A percentile compares a stretch with the other conserved stretches of the same genome.
Conservation (phyloP, 2,113 vertebrate genomes). For the Thomomys bottae region DNA sequence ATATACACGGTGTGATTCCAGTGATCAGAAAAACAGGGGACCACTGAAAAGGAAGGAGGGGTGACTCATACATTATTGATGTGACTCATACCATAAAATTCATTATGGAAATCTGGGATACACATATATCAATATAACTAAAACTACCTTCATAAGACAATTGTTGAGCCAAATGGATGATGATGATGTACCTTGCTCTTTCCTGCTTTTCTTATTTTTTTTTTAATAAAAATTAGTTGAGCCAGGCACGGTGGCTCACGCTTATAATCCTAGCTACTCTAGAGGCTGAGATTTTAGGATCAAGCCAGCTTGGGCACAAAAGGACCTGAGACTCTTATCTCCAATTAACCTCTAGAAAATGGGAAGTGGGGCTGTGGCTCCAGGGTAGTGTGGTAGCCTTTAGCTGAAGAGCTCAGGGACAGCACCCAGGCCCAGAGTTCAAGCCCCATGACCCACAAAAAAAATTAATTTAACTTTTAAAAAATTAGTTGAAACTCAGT, state of each 20-base stretch:
- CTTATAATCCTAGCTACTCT: too few relatives aligned
- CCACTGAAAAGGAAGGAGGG: not conserved
- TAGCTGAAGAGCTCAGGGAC: too few relatives aligned
- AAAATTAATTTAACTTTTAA: too few relatives aligned
- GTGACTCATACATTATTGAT: not conserved
- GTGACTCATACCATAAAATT: not conserved
- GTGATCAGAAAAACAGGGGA: not conserved
- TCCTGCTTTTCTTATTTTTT: not conserved
- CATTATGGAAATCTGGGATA: not conserved
- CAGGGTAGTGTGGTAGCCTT: too few relatives aligned
- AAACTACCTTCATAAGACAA: not conserved
- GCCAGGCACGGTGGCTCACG: too few relatives aligned
- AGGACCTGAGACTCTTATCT: too few relatives aligned
- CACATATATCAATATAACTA: not conserved
- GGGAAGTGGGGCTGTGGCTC: too few relatives aligned
- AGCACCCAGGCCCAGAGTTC: too few relatives aligned
- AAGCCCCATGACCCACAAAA: too few relatives aligned
- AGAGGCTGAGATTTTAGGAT: too few relatives aligned
- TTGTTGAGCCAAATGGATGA: not conserved
- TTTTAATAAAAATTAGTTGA: not conserved
- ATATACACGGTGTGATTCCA: not conserved
- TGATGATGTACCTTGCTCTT: not conserved
- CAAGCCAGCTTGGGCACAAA: too few relatives aligned
- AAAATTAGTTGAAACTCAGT: not conserved
- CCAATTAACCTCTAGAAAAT: too few relatives aligned